Percentiles rank a stretch among this genome's conserved stretches.
Evolutionary conservation across 2,113 vertebrate genomes (phyloP).

Genomic region (Petromus typicus): DNA sequence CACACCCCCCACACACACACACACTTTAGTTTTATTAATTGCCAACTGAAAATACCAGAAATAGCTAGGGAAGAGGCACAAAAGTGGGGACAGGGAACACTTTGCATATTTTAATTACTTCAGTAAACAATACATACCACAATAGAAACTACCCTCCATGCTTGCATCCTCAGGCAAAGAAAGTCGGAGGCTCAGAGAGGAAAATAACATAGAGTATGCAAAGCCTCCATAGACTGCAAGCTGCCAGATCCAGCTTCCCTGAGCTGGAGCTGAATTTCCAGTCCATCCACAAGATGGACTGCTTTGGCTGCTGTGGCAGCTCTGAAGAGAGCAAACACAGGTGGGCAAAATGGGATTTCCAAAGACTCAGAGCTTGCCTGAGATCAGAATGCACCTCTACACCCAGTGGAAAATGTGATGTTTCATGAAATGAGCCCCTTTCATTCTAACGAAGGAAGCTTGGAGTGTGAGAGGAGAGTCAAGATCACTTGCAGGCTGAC

Average conservation of each 20-base stretch:
- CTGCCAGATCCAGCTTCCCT: neutral
- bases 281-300: too few species aligned
- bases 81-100: conserved; percentile 70
- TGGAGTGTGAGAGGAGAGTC: neutral
- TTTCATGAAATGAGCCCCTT: neutral
- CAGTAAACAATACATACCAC: conserved; percentile 64
- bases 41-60: conserved; percentile 81
- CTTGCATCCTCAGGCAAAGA: conserved; percentile 4
- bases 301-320: neutral
- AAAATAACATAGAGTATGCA: neutral
- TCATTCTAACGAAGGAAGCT: neutral
- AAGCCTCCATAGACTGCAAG: neutral
- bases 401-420: neutral
- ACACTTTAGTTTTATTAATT: conserved; percentile 77
- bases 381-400: neutral
- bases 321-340: neutral
- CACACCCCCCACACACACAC: too few species aligned
- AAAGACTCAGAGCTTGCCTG: neutral
- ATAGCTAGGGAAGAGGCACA: conserved; percentile 67
- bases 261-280: neutral
- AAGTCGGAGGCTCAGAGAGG: neutral
- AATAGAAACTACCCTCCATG: neutral
- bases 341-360: too few species aligned
- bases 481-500: neutral
- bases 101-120: conserved; percentile 82